Conservation (phyloP, 2,888 invertebrate genomes). For the Tigriopus californicus region DNA sequence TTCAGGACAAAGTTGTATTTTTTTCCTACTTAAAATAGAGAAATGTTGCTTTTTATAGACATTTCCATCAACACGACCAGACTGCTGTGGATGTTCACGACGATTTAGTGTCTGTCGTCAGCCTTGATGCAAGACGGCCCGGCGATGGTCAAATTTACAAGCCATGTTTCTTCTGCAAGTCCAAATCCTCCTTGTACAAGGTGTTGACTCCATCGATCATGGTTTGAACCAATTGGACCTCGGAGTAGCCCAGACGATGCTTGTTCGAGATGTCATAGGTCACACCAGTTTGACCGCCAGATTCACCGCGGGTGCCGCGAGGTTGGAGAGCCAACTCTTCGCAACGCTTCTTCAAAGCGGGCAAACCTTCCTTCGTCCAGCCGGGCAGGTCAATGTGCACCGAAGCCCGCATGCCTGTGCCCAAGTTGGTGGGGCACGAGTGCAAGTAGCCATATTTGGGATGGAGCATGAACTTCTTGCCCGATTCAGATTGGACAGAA, state of each 20-base stretch:
- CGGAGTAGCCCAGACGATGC: slow-evolving; percentile 29
- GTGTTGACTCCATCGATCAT: slow-evolving; percentile 23
- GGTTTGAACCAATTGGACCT: slow-evolving; percentile 28
- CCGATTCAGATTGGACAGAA: slow-evolving; percentile 16
- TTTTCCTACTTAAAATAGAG: too few relatives aligned
- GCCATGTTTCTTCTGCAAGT: slow-evolving; percentile 15
- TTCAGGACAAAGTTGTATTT: too few relatives aligned
- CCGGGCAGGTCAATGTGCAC: slow-evolving; percentile 35
- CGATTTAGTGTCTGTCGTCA: too few relatives aligned
- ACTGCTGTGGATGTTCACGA: too few relatives aligned
- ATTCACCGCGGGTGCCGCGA: slow-evolving; percentile 23
- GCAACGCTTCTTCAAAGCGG: slow-evolving; percentile 27
- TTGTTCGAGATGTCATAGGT: slow-evolving; percentile 30
- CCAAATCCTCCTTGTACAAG: slow-evolving; percentile 8
- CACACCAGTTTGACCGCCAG: slow-evolving; percentile 20
- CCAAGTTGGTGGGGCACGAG: slow-evolving; percentile 36
- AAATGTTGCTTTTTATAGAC: too few relatives aligned
- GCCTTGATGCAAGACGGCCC: too few relatives aligned
- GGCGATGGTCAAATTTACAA: not conserved
- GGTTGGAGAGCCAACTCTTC: slow-evolving; percentile 30
- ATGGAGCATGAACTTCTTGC: slow-evolving; percentile 23
- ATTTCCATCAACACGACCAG: too few relatives aligned
- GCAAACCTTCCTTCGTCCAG: slow-evolving; percentile 17
- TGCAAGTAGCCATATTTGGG: slow-evolving; percentile 33
- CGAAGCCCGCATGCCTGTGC: slow-evolving; percentile 34